phyloP scores from a whole-genome alignment of 2,888 invertebrate genomes.

The Acronicta psi region DNA sequence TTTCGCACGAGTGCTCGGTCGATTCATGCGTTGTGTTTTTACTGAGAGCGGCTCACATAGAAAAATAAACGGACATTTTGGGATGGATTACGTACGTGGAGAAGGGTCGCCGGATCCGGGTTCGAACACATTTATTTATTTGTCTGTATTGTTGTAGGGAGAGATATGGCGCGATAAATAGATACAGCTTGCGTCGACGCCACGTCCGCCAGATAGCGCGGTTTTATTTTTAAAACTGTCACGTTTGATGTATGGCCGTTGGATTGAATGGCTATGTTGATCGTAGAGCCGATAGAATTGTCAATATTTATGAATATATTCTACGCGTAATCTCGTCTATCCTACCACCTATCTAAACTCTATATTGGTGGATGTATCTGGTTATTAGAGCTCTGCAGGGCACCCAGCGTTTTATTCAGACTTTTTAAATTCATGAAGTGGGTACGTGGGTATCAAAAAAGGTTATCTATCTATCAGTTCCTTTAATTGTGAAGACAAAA shows the following conservation, averaged over 20 bases:
- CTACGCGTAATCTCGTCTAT: not conserved
- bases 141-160: constrained; percentile 78
- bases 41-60: constrained; percentile 78
- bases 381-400: too few species aligned
- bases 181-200: constrained; percentile 76
- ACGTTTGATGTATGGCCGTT: constrained; percentile 57
- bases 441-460: too few species aligned
- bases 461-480: too few species aligned
- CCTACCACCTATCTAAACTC: too few species aligned
- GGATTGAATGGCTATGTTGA: constrained; percentile 31
- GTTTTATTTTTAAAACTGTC: constrained; percentile 67
- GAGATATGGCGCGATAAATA: constrained; percentile 85
- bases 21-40: constrained; percentile 82
- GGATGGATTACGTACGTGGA: constrained; percentile 73
- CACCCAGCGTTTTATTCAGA: too few species aligned
- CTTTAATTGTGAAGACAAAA: too few species aligned
- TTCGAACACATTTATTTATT: constrained; percentile 81
- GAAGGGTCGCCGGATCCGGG: constrained; percentile 86
- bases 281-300: constrained; percentile 24
- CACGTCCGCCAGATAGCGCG: constrained; percentile 57
- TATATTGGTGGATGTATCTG: too few species aligned
- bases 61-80: constrained; percentile 89
- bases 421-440: too few species aligned
- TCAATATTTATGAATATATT: constrained; percentile 11
- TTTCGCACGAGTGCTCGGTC: constrained; percentile 72